Evolutionary conservation across 2,888 invertebrate species (phyloP), one percentile per base, ranked within the genome.

Genomic region (Leucophora obtusa): DNA sequence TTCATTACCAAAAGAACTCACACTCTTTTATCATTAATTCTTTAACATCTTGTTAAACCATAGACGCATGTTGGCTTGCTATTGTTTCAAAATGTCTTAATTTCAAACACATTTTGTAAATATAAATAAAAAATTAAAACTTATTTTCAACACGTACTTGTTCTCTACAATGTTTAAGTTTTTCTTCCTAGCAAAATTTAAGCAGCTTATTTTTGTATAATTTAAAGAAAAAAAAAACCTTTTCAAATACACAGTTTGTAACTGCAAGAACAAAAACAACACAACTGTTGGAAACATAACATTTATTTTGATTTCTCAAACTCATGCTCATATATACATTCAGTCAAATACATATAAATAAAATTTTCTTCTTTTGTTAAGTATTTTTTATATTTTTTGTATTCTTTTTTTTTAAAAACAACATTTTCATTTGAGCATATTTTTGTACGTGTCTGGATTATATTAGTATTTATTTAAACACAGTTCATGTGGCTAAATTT

Each of bases 381-480:
- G 53, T 59, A n/a, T 28, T 47, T 15, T 43, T 59, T 59, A 14
- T 38, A 33, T 14, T 63, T 56, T 47, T 28, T 43, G 35, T 35
- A n/a, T n/a, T 17, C 35, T 43, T 35, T 35, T 24, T 54, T 70
- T 47, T 35, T 35, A 7, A 33, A 17, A 56, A 28, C 28, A 72
- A 58, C 58, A 65, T 68, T 79, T 73, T 59, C 28, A 76, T 72
- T 76, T 68, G 17, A 63, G 74, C 65, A 78, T 69, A 74, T 79
- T 79, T 79, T 51, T 8, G 15, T 59, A 79, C 79, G 79, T 79
- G 79, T 74, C 79, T 74, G 53, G 70, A 70, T 74, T 63, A 72
- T 38, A 35, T 54, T 38, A 69, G 38, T 53, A 51, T 65, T 65
- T 47, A 51, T 65, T 47, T 54, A 63, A 62, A 72, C 54, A 72